phyloP scores from a whole-genome alignment of 2,797 vertebrate species.

The Manis javanica region DNA sequence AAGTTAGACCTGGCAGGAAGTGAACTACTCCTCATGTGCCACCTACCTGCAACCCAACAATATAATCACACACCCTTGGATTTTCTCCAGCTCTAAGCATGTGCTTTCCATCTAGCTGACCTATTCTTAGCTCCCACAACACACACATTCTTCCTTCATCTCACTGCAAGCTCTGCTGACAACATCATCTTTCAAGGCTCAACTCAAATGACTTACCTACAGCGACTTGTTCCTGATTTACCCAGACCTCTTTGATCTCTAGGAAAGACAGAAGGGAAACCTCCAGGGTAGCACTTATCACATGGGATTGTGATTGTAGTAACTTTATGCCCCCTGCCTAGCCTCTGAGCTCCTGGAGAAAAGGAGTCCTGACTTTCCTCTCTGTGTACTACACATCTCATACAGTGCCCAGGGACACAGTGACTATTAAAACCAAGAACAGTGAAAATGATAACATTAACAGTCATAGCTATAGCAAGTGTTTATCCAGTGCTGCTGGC shows the following conservation, averaged over 20 bases:
- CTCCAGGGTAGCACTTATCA: not conserved
- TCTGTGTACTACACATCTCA: not conserved
- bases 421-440: not conserved
- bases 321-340: not conserved
- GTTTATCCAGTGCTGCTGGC: not conserved
- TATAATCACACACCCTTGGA: not conserved
- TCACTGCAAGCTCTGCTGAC: not conserved
- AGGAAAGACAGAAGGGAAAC: not conserved
- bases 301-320: not conserved
- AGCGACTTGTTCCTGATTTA: not conserved
- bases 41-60: not conserved
- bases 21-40: not conserved
- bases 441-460: not conserved
- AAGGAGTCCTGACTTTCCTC: not conserved
- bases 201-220: not conserved
- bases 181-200: not conserved
- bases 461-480: accelerated
- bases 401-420: accelerated
- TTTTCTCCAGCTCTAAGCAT: not conserved
- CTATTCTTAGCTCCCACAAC: not conserved
- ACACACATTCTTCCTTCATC: not conserved
- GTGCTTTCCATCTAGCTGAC: not conserved
- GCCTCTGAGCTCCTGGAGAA: not conserved
- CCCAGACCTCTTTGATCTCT: not conserved
- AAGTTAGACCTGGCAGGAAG: not conserved